Evolutionary conservation across 1,140 invertebrate species (phyloP).

Genomic region (Diorhabda carinulata): DNA sequence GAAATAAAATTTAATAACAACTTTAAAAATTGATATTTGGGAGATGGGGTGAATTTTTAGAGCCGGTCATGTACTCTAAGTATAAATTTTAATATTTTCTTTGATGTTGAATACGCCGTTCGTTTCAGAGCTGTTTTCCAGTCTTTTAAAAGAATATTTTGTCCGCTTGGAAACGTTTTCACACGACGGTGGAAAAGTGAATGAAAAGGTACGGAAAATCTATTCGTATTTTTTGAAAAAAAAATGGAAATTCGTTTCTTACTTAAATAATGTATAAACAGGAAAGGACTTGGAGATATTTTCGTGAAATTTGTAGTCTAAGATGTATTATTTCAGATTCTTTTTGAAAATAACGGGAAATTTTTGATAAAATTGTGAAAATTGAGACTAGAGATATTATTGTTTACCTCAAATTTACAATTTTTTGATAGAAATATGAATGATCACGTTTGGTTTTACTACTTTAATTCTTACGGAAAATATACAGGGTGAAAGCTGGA

Average conservation of each 20-base stretch:
- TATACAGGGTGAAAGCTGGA: too few relatives aligned
- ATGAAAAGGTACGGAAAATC: background rate
- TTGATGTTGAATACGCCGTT: background rate
- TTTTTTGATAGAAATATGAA: too few relatives aligned
- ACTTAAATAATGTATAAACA: constrained; percentile 1
- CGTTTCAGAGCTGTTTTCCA: background rate
- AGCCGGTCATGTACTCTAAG: background rate
- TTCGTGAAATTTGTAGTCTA: too few relatives aligned
- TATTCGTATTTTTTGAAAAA: background rate
- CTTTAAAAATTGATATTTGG: too few relatives aligned
- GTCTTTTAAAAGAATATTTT: background rate
- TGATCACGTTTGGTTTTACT: too few relatives aligned
- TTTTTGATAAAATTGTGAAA: too few relatives aligned
- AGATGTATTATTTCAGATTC: too few relatives aligned
- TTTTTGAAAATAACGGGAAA: too few relatives aligned
- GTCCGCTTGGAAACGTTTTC: constrained; percentile 1
- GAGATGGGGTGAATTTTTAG: background rate
- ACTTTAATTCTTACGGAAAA: too few relatives aligned
- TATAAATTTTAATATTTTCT: constrained; percentile 3
- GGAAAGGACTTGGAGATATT: background rate
- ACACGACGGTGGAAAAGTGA: background rate
- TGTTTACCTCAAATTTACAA: too few relatives aligned
- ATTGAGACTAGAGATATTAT: too few relatives aligned
- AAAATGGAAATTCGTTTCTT: background rate
- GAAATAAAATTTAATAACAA: too few relatives aligned